Conservation (phyloP, 2,888 invertebrate species). For the Drosophila kanekoi region DNA sequence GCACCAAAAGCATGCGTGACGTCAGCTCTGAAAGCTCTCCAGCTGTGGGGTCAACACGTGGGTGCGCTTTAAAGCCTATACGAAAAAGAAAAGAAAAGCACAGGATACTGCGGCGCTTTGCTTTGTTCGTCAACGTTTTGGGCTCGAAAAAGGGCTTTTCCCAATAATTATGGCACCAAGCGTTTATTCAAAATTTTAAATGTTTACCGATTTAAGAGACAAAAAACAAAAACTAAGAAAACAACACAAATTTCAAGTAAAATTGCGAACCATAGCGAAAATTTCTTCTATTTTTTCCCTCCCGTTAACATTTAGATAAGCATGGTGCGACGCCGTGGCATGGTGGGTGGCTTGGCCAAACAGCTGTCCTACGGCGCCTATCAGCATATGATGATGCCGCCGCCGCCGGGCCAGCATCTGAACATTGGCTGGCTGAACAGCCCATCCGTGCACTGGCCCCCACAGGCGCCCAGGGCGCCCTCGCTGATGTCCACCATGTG, state of each 20-base stretch:
- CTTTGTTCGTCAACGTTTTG: constrained; percentile 33
- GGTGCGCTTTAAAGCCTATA: background rate
- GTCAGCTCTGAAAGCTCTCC: constrained; percentile 34
- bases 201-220: constrained; percentile 29
- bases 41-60: constrained; percentile 12
- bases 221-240: constrained; percentile 7
- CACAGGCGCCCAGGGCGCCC: background rate
- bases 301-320: background rate
- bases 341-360: constrained; percentile 26
- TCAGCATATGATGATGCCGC: constrained; percentile 26
- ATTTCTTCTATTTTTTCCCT: background rate
- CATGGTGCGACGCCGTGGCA: constrained; percentile 53
- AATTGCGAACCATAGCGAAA: background rate
- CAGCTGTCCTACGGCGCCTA: constrained; percentile 37
- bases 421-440: constrained; percentile 2
- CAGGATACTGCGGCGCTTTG: constrained; percentile 36
- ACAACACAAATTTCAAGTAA: constrained; percentile 12
- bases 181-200: constrained; percentile 58
- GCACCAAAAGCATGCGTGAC: constrained; percentile 22
- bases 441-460: background rate
- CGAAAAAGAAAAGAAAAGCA: background rate
- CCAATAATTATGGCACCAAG: constrained; percentile 39
- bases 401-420: constrained; percentile 2
- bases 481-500: background rate
- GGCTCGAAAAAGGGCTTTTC: constrained; percentile 8